Evolutionary conservation across 2,797 vertebrate species (phyloP), one percentile per base, ranked within the genome.

Genomic region (Danio kyathit): DNA sequence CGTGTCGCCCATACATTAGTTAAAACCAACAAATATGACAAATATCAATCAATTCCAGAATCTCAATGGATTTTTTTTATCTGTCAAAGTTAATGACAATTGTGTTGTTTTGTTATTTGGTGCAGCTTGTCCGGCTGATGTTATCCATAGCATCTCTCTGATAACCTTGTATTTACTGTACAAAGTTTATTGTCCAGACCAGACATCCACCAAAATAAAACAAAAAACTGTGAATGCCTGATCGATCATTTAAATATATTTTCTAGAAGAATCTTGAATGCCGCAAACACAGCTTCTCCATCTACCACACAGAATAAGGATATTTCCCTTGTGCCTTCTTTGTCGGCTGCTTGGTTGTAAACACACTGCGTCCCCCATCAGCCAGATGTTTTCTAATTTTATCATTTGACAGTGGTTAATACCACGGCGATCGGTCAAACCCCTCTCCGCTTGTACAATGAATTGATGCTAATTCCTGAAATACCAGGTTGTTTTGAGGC

Each of bases 381-480:
- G 64, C 63, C 75, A 80, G 75, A 82, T 83, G 70, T 71, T 80
- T 51, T 29, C 51, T 52, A 61, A 79, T 65, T 79, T 51, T 52
- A 57, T 86, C 14, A 79, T 76, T 83, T 57, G 46, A 79, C 21
- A n/a, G n/a, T 57, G 40, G 48, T 71, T 66, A 65, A 74, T 83
- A 79, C 44, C 43, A 52, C 9, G 3, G 5, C 46, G 9, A 70
- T 38, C n/a, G 17, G 56, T 14, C 57, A 60, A 57, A 38, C 48
- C 57, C n/a, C 67, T 74, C 65, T 19, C 74, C 17, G 29, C 49
- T 52, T 54, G 57, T 38, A 49, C 16, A n/a, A 17, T 78, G 29
- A 78, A 83, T 69, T 80, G 17, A 82, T 84, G 76, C 73, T 80
- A 83, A 84, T 84, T 21, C 73, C 72, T 73, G 71, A 76, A 85